These are phyloP conservation scores for Ferrisia virgata DNA, from an alignment of 2,888 invertebrate genomes.

Conservation along the genomic window DNA sequence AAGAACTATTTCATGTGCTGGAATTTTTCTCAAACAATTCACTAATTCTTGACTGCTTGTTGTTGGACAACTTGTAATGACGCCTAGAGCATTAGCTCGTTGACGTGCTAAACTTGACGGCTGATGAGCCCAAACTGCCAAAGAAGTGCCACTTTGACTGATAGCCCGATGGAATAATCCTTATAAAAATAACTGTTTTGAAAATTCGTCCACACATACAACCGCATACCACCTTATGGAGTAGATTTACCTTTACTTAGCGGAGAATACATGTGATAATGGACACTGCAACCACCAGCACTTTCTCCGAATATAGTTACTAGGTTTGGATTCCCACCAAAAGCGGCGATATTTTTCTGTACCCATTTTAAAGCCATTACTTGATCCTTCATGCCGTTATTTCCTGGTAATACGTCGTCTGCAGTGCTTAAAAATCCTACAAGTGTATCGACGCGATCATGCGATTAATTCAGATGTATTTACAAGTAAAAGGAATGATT, in stretches of 20 bases:
- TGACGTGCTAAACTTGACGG: slow-evolving; percentile 59
- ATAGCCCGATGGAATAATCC: slow-evolving; percentile 65
- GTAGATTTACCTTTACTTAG: slow-evolving; percentile 46
- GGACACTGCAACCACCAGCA: slow-evolving; percentile 46
- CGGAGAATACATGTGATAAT: slow-evolving; percentile 44
- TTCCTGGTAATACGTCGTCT: slow-evolving; percentile 46
- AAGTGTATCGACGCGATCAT: background rate
- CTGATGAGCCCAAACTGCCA: slow-evolving; percentile 57
- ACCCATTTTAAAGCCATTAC: slow-evolving; percentile 46
- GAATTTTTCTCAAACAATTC: slow-evolving; percentile 63
- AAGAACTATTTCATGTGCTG: slow-evolving; percentile 58
- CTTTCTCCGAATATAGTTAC: slow-evolving; percentile 49
- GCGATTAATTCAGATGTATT: too few species aligned
- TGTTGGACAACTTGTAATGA: slow-evolving; percentile 63
- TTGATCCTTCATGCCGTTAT: slow-evolving; percentile 47
- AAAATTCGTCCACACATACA: background rate
- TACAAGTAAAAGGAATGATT: too few species aligned
- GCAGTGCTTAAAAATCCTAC: slow-evolving; percentile 46
- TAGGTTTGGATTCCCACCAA: slow-evolving; percentile 43
- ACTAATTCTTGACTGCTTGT: slow-evolving; percentile 58
- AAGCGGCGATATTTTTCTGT: slow-evolving; percentile 41
- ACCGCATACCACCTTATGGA: background rate
- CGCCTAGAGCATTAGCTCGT: slow-evolving; percentile 62
- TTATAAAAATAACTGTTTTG: slow-evolving; percentile 51
- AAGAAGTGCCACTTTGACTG: slow-evolving; percentile 67